Evolutionary conservation across 2,113 vertebrate species (phyloP).

Genomic region (Silurus glanis): DNA sequence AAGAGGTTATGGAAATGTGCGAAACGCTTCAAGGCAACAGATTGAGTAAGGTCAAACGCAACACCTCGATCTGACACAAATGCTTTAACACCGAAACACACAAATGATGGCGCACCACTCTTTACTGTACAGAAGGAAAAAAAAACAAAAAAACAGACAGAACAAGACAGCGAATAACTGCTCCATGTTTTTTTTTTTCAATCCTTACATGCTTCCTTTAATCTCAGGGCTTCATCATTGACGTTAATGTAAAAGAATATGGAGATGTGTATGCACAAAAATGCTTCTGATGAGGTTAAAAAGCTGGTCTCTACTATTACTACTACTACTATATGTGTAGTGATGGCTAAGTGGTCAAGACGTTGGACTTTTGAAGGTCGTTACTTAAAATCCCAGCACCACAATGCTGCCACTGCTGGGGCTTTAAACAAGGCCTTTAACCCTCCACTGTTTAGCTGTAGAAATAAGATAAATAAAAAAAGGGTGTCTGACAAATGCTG

Average conservation of each 20-base stretch:
- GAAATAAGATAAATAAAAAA: no score
- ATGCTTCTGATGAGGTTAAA: conserved; percentile 53
- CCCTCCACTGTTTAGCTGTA: no score
- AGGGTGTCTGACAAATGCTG: no score
- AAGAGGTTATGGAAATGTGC: conserved; percentile 44
- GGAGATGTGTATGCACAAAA: conserved; percentile 18
- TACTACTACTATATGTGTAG: neutral
- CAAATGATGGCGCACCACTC: conserved; percentile 53
- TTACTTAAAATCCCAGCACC: no score
- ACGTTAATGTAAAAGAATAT: conserved; percentile 12
- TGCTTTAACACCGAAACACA: conserved; percentile 46
- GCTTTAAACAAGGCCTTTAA: no score
- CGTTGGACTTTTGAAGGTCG: no score
- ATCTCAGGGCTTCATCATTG: conserved; percentile 41
- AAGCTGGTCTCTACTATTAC: conserved; percentile 8
- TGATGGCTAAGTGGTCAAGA: no score
- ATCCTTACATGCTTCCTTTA: conserved; percentile 38
- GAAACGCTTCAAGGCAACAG: conserved; percentile 50
- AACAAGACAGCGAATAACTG: conserved; percentile 38
- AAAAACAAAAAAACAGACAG: conserved; percentile 31
- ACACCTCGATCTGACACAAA: conserved; percentile 48
- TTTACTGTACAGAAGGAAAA: conserved; percentile 55
- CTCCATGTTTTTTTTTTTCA: conserved; percentile 26
- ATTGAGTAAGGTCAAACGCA: conserved; percentile 40
- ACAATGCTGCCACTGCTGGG: no score